Base-by-base conservation (phyloP, 1,140 invertebrate genomes). In the Drosophila busckii region DNA sequence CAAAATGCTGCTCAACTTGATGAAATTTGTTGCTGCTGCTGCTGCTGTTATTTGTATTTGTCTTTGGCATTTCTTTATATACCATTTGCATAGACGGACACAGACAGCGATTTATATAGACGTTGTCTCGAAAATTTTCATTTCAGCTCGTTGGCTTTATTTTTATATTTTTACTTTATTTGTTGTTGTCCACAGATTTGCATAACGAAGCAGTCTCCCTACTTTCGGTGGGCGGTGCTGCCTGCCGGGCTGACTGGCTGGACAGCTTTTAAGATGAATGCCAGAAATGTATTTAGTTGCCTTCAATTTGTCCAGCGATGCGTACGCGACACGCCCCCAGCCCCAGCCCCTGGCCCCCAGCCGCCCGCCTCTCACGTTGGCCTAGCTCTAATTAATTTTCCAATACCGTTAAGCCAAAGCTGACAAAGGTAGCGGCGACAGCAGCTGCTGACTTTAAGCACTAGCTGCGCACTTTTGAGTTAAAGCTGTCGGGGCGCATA, bases 381-480 rank as follows among this genome's bases (percentile, higher is more conserved):
- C n/a, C n/a, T n/a, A 46, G 26, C 61, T 80, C 65, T 82, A 82
- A 82, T 82, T 82, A 82, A 68, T 82, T 82, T 82, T 41, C 45
- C 55, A 62, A 75, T 64, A 53, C 35, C 22, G 49, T 40, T 32
- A 16, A 38, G 22, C 19, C 10, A 29, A 19, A 17, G 4, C 8
- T 1, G 12, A 19, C 23, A 44, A 45, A 60, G 55, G 48, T 46
- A 34, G 46, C 46, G 53, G 49, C 50, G 15, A 29, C 28, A 13
- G 2, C 4, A 12, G 7, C 40, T 38, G 17, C 17, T 49, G 19
- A 10, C 64, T 70, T 69, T 42, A 61, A 54, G 70, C 73, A 75
- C 23, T 76, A 50, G 67, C 49, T 26, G 53, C 49, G 22, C 32
- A 67, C 37, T 53, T 41, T 31, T 45, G 26, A 26, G 34, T 41